phyloP scores from a whole-genome alignment of 1,140 invertebrate genomes.

The Philopotamus ludificatus region DNA sequence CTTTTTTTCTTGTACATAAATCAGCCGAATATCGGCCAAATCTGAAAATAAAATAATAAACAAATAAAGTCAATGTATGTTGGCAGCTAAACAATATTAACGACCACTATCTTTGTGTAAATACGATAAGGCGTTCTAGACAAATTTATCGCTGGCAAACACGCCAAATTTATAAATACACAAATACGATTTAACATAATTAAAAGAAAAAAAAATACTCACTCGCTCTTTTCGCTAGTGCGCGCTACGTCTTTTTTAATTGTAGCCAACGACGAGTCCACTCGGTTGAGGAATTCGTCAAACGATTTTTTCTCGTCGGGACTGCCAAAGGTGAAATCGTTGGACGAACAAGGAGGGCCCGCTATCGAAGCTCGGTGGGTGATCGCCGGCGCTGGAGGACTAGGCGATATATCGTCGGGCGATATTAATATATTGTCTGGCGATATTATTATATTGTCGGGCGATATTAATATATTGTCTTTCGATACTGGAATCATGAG shows the following conservation, averaged over 20 bases:
- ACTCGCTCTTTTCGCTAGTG: slow-evolving; percentile 75
- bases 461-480: slow-evolving; percentile 60
- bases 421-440: slow-evolving; percentile 61
- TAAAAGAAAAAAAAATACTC: slow-evolving; percentile 52
- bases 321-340: slow-evolving; percentile 54
- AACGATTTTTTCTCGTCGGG: slow-evolving; percentile 70
- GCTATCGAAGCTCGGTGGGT: slow-evolving; percentile 55
- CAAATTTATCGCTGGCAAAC: too few species aligned
- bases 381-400: slow-evolving; percentile 44
- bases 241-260: slow-evolving; percentile 83
- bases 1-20: slow-evolving; percentile 54
- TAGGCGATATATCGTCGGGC: slow-evolving; percentile 54
- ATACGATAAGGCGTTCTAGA: too few species aligned
- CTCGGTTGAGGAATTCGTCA: slow-evolving; percentile 81
- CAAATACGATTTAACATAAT: slow-evolving; percentile 23
- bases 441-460: slow-evolving; percentile 58
- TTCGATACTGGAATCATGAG: slow-evolving; percentile 75
- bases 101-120: too few species aligned
- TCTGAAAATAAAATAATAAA: slow-evolving; percentile 49
- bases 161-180: background rate
- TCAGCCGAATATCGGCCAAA: slow-evolving; percentile 59
- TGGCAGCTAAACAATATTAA: slow-evolving; percentile 2
- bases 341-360: slow-evolving; percentile 53
- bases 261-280: slow-evolving; percentile 82
- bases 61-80: slow-evolving; percentile 16